Evolutionary conservation across 2,113 vertebrate genomes (phyloP), one percentile per base, ranked within the genome.

Genomic region (Lepidothrix coronata): DNA sequence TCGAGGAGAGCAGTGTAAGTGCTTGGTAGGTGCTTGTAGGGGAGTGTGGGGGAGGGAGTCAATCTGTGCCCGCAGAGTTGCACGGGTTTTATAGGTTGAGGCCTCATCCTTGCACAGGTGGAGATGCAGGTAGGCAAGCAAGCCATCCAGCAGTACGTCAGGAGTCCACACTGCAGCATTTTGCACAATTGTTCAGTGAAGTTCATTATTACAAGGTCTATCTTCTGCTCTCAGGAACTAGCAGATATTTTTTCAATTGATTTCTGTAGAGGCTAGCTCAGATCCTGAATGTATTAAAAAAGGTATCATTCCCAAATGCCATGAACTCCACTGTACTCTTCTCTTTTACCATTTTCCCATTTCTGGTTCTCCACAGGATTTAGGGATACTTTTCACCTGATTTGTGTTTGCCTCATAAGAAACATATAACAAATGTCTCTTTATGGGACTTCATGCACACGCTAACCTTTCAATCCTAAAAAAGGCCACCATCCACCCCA

Each of bases 61-160:
- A 17, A 11, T 8, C 49, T 6, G 15, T 10, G 54, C 23, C 11
- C 0, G 0, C 2, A 8, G 48, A 35, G 3, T 6, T 16, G 24
- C 12, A 0, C 0, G 0, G 11, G 14, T 20, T 57, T 75, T 14
- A 9, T 11, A 51, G 74, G 25, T 43, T 57, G 35, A 39, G 44
- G n/a, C 4, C 41, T 22, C 33, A 3, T 7, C 30, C 16, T 8
- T 0, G 3, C 67, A 8, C 0, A 14, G 72, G 55, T 39, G 23
- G 21, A 44, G n/a, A 25, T 41, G 67, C 22, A 31, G 46, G 31
- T 5, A 8, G 1, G 5, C 1, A 6, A 39, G n/a, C 13, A 20
- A 37, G 18, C 3, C 18, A 11, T 1, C 11, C 35, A 11, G 54
- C 62, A 14, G 27, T 4, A 10, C 25, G 43, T 20, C 54, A 8